These are phyloP conservation scores for Eilema caniola DNA, from an alignment of 2,888 invertebrate species.

Conservation along the genomic window DNA sequence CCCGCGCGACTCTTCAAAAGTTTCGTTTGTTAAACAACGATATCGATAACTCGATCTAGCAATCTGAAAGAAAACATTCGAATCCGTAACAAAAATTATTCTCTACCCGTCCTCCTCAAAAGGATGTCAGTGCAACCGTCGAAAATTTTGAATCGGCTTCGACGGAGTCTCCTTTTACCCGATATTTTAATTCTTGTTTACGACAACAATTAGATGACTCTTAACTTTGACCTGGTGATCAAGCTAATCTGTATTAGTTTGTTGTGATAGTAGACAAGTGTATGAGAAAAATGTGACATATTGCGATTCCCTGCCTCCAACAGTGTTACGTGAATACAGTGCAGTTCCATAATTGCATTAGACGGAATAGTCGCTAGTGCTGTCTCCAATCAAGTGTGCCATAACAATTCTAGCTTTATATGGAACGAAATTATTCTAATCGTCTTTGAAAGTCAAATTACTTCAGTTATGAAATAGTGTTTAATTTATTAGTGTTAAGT, in stretches of 20 bases:
- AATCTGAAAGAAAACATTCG: constrained; percentile 29
- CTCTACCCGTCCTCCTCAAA: constrained; percentile 51
- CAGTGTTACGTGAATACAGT: constrained; percentile 57
- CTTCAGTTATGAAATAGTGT: constrained; percentile 57
- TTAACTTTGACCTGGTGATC: constrained; percentile 35
- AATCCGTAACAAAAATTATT: constrained; percentile 32
- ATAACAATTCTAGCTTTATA: constrained; percentile 74
- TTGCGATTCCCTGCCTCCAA: constrained; percentile 54
- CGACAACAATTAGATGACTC: constrained; percentile 75
- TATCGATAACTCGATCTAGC: constrained; percentile 37
- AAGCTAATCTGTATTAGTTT: constrained; percentile 15
- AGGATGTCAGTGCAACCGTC: constrained; percentile 82
- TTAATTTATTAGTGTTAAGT: constrained; percentile 57
- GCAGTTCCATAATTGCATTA: constrained; percentile 60
- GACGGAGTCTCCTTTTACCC: constrained; percentile 74
- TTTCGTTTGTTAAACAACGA: constrained; percentile 54
- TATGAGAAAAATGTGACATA: constrained; percentile 71
- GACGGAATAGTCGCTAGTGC: constrained; percentile 43
- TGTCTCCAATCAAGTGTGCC: constrained; percentile 68
- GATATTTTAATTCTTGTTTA: constrained; percentile 83
- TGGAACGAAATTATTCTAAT: constrained; percentile 72
- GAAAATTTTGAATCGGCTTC: constrained; percentile 77
- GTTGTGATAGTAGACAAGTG: constrained; percentile 48
- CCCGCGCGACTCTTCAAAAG: constrained; percentile 43
- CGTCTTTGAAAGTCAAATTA: constrained; percentile 69